These are phyloP conservation scores for Heliconius melpomene DNA, from an alignment of 1,140 invertebrate species.

Conservation along the genomic window DNA sequence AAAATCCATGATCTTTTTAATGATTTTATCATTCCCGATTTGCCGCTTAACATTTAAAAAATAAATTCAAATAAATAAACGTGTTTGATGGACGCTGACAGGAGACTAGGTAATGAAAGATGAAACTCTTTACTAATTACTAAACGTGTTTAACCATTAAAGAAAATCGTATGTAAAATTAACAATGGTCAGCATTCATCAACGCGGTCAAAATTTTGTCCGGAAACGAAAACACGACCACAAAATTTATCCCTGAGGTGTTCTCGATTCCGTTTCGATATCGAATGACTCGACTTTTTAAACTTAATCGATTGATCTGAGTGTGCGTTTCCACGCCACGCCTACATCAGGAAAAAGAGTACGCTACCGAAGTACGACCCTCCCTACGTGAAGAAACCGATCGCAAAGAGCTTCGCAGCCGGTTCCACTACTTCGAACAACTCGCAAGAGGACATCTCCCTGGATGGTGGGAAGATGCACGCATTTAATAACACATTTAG, in stretches of 20 bases:
- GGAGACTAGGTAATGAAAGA: neutral
- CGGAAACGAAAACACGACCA: slow-evolving; percentile 62
- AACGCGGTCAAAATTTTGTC: slow-evolving; percentile 44
- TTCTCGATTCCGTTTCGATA: slow-evolving; percentile 62
- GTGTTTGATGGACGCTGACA: slow-evolving; percentile 41
- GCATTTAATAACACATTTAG: slow-evolving; percentile 91
- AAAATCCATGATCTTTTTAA: slow-evolving; percentile 12
- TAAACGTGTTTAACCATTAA: slow-evolving; percentile 17
- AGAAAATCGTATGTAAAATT: neutral
- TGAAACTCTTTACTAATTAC: too few relatives aligned
- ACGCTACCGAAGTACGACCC: slow-evolving; percentile 93
- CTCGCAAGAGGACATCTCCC: slow-evolving; percentile 87
- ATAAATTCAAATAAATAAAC: slow-evolving; percentile 22
- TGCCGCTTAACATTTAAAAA: slow-evolving; percentile 28
- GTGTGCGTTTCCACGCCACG: slow-evolving; percentile 79
- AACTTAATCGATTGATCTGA: slow-evolving; percentile 80
- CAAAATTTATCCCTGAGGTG: slow-evolving; percentile 62
- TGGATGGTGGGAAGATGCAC: slow-evolving; percentile 90
- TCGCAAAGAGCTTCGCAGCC: slow-evolving; percentile 85
- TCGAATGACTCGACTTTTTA: slow-evolving; percentile 54
- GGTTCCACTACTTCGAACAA: slow-evolving; percentile 85
- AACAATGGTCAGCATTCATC: slow-evolving; percentile 43
- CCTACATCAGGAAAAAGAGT: slow-evolving; percentile 89
- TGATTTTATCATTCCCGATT: slow-evolving; percentile 36
- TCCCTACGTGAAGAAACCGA: slow-evolving; percentile 91